phyloP scores from a whole-genome alignment of 64 coral and sea anemone species.

The Astreopora myriophthalma region DNA sequence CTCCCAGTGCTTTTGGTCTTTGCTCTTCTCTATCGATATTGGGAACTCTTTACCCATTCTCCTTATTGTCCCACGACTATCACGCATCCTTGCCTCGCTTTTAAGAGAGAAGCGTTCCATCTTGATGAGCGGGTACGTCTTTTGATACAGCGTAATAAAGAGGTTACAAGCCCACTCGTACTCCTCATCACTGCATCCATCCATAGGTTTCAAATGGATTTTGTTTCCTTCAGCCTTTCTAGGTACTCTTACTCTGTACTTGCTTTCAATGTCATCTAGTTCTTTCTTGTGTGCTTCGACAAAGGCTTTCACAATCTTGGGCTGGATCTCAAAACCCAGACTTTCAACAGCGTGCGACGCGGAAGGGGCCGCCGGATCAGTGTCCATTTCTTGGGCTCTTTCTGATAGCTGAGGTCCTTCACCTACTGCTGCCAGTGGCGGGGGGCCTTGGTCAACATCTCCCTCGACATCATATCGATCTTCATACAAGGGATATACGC shows the following conservation, averaged over 20 bases:
- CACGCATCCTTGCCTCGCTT: background rate
- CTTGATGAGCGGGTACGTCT: background rate
- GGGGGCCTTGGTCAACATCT: background rate
- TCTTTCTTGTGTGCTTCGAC: constrained; percentile 13
- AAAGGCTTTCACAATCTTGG: constrained; percentile 9
- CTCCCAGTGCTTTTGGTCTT: constrained; percentile 41
- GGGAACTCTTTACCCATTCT: background rate
- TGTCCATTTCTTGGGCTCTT: background rate
- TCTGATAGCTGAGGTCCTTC: background rate
- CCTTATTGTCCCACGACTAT: background rate
- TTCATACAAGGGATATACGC: accelerated
- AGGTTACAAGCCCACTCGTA: background rate
- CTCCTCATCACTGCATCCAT: background rate
- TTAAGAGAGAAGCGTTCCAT: constrained; percentile 17
- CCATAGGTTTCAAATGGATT: background rate
- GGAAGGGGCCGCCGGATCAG: background rate
- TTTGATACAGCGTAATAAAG: constrained; percentile 12
- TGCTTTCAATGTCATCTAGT: background rate
- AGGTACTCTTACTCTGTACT: background rate
- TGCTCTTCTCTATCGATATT: background rate
- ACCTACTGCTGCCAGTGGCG: background rate
- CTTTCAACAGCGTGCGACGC: background rate
- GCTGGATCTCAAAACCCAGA: background rate
- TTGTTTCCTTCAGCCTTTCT: background rate
- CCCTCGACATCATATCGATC: background rate